phyloP scores from a whole-genome alignment of 1,140 invertebrate genomes.

The Phymastichus coffea region DNA sequence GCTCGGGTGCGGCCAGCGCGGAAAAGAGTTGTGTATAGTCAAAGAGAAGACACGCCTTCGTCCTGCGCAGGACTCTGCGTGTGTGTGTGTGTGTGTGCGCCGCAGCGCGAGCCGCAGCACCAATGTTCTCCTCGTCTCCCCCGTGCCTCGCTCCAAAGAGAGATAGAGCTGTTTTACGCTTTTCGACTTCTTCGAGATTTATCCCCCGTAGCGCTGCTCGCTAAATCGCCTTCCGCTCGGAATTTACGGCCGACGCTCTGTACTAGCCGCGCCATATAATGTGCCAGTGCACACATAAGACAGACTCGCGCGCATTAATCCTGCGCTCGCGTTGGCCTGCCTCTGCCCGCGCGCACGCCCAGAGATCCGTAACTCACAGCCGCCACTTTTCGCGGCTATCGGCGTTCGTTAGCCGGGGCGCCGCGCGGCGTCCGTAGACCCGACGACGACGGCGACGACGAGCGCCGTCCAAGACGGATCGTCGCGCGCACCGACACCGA shows the following conservation, averaged over 20 bases:
- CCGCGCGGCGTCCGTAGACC: too few relatives aligned
- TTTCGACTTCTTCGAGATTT: conserved; percentile 58
- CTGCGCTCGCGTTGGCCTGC: conserved; percentile 33
- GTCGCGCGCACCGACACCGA: too few relatives aligned
- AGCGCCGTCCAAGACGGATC: background rate
- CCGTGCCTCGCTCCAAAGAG: too few relatives aligned
- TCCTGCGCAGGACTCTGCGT: conserved; percentile 21
- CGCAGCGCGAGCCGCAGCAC: background rate
- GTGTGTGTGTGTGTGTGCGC: background rate
- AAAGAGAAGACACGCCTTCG: conserved; percentile 39
- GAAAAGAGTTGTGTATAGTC: background rate
- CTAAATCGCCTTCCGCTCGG: conserved; percentile 56
- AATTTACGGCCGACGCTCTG: conserved; percentile 56
- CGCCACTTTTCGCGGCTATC: background rate
- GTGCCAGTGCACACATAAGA: conserved; percentile 30
- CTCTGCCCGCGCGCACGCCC: background rate
- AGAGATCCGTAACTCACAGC: background rate
- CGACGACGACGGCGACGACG: too few relatives aligned
- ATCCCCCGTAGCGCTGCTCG: conserved; percentile 53
- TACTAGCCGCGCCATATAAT: too few relatives aligned
- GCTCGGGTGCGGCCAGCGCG: background rate
- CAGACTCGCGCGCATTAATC: conserved; percentile 36
- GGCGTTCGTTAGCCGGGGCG: background rate
- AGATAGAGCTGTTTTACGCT: conserved; percentile 58
- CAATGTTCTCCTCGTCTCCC: too few relatives aligned